Conservation (phyloP, 2,888 invertebrate species). For the Hydraecia micacea region DNA sequence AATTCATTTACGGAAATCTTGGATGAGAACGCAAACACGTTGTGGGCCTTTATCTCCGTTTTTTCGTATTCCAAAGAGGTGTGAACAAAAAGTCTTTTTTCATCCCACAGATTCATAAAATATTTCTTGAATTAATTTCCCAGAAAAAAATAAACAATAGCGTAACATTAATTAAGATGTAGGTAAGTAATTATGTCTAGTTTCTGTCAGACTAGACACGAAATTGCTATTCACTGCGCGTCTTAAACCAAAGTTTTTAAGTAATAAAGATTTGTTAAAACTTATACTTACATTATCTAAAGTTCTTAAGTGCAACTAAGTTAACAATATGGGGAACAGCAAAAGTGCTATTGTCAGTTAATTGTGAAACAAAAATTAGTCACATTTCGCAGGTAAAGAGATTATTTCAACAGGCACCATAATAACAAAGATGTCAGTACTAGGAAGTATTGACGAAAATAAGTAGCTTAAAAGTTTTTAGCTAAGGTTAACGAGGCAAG, state of each 20-base stretch:
- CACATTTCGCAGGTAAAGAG: conserved; percentile 60
- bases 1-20: conserved; percentile 57
- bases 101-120: conserved; percentile 24
- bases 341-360: conserved; percentile 47
- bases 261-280: conserved; percentile 35
- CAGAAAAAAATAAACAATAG: conserved; percentile 23
- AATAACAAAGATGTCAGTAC: conserved; percentile 19
- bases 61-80: conserved; percentile 49
- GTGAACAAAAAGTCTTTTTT: conserved; percentile 30
- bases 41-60: conserved; percentile 44
- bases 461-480: not conserved
- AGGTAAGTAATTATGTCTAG: conserved; percentile 23
- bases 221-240: conserved; percentile 43
- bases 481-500: not conserved
- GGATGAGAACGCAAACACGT: conserved; percentile 48
- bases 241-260: conserved; percentile 39
- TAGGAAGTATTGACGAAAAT: conserved; percentile 9
- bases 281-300: conserved; percentile 27
- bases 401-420: conserved; percentile 58
- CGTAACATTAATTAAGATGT: conserved; percentile 33
- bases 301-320: conserved; percentile 25
- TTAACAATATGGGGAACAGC: conserved; percentile 46
- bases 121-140: conserved; percentile 15
- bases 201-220: conserved; percentile 20
- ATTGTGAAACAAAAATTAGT: conserved; percentile 34